Conservation (phyloP, 2,113 vertebrate species). For the Urocynchramus pylzowi region DNA sequence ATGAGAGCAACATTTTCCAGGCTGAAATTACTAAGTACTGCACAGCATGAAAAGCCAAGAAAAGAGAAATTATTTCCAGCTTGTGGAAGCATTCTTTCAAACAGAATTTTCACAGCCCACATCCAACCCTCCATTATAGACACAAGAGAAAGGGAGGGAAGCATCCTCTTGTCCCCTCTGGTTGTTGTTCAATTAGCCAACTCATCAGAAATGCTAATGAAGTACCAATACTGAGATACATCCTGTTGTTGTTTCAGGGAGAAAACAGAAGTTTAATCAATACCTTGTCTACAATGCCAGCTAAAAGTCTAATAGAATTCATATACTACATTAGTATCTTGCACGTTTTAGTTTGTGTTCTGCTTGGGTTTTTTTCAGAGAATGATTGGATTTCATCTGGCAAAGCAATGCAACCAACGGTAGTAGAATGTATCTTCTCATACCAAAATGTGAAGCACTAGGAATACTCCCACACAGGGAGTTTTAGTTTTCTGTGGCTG, state of each 20-base stretch:
- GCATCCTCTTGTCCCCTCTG: neutral
- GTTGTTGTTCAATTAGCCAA: neutral
- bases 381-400: neutral
- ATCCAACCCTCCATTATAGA: neutral
- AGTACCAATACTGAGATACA: neutral
- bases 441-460: neutral
- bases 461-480: fast-evolving
- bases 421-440: neutral
- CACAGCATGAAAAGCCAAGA: neutral
- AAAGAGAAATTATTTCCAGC: neutral
- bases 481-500: neutral
- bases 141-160: neutral
- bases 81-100: neutral
- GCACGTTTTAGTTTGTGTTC: neutral
- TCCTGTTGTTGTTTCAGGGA: neutral
- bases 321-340: neutral
- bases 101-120: neutral
- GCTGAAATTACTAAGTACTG: neutral
- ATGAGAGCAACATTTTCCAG: neutral
- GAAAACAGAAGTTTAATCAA: neutral
- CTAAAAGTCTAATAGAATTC: neutral
- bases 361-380: neutral
- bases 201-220: neutral
- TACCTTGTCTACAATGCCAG: neutral
- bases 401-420: neutral